Conservation (phyloP, 1,140 invertebrate species). For the Andricus grossulariae region DNA sequence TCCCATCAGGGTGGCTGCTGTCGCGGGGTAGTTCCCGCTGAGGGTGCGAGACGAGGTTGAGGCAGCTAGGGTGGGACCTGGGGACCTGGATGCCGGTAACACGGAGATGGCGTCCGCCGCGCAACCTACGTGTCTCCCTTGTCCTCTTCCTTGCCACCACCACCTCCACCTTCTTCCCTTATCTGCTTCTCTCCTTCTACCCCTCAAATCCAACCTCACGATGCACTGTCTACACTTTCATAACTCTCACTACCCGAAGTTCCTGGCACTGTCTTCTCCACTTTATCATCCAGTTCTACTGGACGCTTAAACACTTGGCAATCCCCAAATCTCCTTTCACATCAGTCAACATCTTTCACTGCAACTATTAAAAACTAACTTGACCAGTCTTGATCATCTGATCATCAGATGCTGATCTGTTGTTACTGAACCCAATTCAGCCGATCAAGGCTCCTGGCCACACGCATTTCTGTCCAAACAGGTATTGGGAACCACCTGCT, state of each 20-base stretch:
- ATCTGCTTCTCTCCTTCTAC: neutral
- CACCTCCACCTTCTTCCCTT: constrained; percentile 35
- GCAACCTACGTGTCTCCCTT: constrained; percentile 40
- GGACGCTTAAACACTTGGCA: constrained; percentile 16
- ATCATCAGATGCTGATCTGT: neutral
- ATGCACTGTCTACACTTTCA: constrained; percentile 15
- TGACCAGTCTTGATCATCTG: neutral
- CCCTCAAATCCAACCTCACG: constrained; percentile 24
- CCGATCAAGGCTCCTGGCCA: constrained; percentile 4
- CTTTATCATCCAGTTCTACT: neutral
- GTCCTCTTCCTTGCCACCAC: constrained; percentile 35
- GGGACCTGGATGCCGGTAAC: constrained; percentile 65
- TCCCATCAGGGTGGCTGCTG: constrained; percentile 77
- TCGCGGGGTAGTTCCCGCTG: constrained; percentile 72
- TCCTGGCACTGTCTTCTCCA: constrained; percentile 10
- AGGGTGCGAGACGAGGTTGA: constrained; percentile 68
- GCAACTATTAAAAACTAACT: too few relatives aligned
- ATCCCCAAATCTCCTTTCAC: too few relatives aligned
- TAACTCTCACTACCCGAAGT: neutral
- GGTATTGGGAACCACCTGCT: constrained; percentile 22
- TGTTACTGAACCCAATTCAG: neutral
- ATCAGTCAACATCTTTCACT: too few relatives aligned
- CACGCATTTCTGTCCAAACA: constrained; percentile 15
- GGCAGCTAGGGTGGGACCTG: constrained; percentile 63
- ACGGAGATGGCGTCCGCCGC: constrained; percentile 69